Percentiles rank a stretch among this genome's conserved stretches.
phyloP scores from a whole-genome alignment of 64 coral and sea anemone genomes.

The Montipora cactus region DNA sequence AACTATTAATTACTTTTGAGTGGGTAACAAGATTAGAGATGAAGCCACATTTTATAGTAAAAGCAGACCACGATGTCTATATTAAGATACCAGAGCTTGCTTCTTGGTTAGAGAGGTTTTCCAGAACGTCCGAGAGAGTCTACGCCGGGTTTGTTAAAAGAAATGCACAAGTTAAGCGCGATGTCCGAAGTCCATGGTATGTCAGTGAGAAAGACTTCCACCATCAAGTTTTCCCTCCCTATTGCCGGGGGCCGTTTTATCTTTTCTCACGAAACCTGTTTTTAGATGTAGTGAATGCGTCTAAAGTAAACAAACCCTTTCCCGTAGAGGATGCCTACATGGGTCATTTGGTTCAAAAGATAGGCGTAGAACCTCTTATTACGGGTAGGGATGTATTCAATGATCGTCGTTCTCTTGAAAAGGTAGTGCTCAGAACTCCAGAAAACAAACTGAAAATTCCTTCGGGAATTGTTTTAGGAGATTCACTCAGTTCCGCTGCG shows the following conservation, averaged over 20 bases:
- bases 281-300: slow-evolving; percentile 13
- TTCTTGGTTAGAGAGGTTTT: background rate
- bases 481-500: background rate
- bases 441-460: background rate
- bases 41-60: slow-evolving; percentile 18
- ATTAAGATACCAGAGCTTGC: slow-evolving; percentile 40
- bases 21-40: slow-evolving; percentile 29
- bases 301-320: slow-evolving; percentile 2
- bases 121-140: background rate
- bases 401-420: background rate
- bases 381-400: background rate
- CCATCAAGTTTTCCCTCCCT: background rate
- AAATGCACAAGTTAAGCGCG: background rate
- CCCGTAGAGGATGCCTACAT: slow-evolving; percentile 53
- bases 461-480: background rate
- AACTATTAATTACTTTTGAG: slow-evolving; percentile 24
- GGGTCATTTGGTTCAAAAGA: slow-evolving; percentile 8
- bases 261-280: slow-evolving; percentile 38
- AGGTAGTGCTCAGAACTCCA: background rate
- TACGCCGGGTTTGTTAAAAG: slow-evolving; percentile 41
- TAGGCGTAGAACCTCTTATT: background rate
- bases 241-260: slow-evolving; percentile 47
- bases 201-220: slow-evolving; percentile 14
- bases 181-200: slow-evolving; percentile 1
- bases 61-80: slow-evolving; percentile 58